Evolutionary conservation across 2,888 invertebrate species (phyloP).

Genomic region (Abrostola tripartita): DNA sequence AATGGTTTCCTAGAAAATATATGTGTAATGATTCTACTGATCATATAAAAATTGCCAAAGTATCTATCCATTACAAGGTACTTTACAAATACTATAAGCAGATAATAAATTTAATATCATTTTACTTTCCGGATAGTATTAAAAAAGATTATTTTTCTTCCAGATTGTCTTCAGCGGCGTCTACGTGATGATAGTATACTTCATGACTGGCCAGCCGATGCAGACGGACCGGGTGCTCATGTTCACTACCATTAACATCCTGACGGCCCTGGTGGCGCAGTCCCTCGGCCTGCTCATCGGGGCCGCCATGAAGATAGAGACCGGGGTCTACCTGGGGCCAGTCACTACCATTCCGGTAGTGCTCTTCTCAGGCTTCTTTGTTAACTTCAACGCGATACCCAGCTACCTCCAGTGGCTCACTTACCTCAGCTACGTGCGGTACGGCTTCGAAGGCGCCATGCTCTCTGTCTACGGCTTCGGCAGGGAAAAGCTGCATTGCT

Average conservation of each 20-base stretch:
- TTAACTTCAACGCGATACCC: slow-evolving; percentile 97
- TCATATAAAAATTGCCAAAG: no score
- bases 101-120: no score
- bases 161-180: slow-evolving; percentile 95
- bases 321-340: slow-evolving; percentile 93
- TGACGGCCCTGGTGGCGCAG: slow-evolving; percentile 97
- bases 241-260: slow-evolving; percentile 92
- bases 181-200: slow-evolving; percentile 97
- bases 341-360: slow-evolving; percentile 97
- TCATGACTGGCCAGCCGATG: slow-evolving; percentile 98
- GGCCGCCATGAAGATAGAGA: slow-evolving; percentile 96
- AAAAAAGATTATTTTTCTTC: slow-evolving; percentile 55
- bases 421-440: slow-evolving; percentile 95
- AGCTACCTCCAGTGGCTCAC: slow-evolving; percentile 96
- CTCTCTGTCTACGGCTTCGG: slow-evolving; percentile 96
- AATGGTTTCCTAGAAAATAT: no score
- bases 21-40: no score
- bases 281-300: slow-evolving; percentile 97
- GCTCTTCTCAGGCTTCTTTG: slow-evolving; percentile 98
- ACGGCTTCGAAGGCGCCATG: slow-evolving; percentile 97
- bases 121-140: no score
- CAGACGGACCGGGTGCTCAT: slow-evolving; percentile 94
- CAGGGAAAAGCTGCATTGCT: slow-evolving; percentile 94
- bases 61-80: no score
- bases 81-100: no score